A percentile compares a stretch with the other conserved stretches of the same genome.
These are phyloP conservation scores for Silurus meridionalis DNA, from an alignment of 2,113 vertebrate species.

Conservation along the genomic window DNA sequence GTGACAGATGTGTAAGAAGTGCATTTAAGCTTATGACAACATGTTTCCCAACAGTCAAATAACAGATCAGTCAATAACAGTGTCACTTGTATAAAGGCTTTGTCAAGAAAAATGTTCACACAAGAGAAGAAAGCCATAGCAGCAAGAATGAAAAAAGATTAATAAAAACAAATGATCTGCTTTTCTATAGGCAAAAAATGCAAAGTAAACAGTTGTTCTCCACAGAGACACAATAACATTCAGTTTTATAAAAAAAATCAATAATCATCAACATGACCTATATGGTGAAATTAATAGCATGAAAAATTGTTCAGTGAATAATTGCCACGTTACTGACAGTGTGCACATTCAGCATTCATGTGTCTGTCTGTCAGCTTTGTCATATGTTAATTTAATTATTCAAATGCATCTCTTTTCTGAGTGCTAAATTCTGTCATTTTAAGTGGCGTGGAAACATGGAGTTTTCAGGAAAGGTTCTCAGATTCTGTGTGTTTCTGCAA, in stretches of 20 bases:
- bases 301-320: neutral
- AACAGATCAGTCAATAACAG: neutral
- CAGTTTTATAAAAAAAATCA: neutral
- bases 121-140: neutral
- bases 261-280: neutral
- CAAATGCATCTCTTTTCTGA: neutral
- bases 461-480: neutral
- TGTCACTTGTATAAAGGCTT: neutral
- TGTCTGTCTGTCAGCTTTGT: neutral
- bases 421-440: neutral
- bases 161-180: neutral
- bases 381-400: neutral
- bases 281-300: neutral
- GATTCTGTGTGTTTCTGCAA: neutral
- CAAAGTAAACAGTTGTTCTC: neutral
- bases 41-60: neutral
- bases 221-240: neutral
- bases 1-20: neutral
- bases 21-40: neutral
- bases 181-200: neutral
- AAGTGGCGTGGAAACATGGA: neutral
- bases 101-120: neutral
- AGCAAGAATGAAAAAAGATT: neutral
- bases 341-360: neutral
- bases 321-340: neutral